Conservation (phyloP, 2,888 invertebrate species). For the Erebia epiphron region DNA sequence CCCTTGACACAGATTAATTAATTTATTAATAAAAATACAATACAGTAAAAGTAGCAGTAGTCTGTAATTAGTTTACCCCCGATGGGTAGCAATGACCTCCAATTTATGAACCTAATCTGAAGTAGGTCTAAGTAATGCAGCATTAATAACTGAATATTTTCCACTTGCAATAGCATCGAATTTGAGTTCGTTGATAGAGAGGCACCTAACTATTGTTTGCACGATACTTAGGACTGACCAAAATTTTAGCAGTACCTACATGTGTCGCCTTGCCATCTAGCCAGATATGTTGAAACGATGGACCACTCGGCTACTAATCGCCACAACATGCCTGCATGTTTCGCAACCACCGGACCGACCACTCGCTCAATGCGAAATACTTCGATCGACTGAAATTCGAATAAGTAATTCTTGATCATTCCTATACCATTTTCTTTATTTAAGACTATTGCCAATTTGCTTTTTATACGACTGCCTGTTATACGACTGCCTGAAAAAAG, state of each 20-base stretch:
- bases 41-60: no score
- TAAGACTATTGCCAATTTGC: neutral
- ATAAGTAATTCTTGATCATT: constrained; percentile 53
- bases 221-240: constrained; percentile 38
- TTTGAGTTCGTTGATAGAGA: neutral
- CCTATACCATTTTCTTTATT: constrained; percentile 23
- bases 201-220: neutral
- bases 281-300: constrained; percentile 75
- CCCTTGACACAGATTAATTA: no score
- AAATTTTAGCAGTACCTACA: constrained; percentile 59
- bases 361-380: constrained; percentile 73
- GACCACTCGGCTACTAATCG: constrained; percentile 74
- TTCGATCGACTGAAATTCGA: constrained; percentile 59
- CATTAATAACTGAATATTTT: neutral
- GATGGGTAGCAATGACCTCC: no score
- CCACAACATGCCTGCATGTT: constrained; percentile 70
- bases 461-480: no score
- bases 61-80: no score
- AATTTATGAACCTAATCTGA: no score
- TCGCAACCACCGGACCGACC: constrained; percentile 74
- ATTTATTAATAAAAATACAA: no score
- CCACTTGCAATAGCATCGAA: neutral
- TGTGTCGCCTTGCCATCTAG: constrained; percentile 58
- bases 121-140: no score
- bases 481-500: no score